phyloP scores from a whole-genome alignment of 2,113 vertebrate genomes.

The Pontoporia blainvillei region DNA sequence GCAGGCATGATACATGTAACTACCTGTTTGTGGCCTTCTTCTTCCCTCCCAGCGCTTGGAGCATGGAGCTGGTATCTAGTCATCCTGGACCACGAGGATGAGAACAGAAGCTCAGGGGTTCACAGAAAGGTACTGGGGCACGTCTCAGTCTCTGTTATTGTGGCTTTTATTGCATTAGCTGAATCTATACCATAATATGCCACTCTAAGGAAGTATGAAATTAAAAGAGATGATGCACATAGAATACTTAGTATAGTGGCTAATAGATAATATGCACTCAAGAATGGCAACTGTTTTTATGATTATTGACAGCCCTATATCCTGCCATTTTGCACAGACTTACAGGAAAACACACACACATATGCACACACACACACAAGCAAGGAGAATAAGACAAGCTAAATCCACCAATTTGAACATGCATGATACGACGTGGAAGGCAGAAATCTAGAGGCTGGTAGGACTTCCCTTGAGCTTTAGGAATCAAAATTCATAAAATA shows the following conservation, averaged over 20 bases:
- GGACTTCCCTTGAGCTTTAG: not conserved
- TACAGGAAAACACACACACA: not conserved
- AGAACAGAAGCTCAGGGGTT: not conserved
- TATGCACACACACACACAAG: not conserved
- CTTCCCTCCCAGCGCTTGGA: not conserved
- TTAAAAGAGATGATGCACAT: not conserved
- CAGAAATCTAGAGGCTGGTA: not conserved
- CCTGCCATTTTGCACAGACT: not conserved
- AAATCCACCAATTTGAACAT: not conserved
- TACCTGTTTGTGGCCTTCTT: not conserved
- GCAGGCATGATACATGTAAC: not conserved
- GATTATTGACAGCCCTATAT: not conserved
- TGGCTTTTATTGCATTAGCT: not conserved
- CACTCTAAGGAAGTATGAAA: not conserved
- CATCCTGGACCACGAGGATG: not conserved
- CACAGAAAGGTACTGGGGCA: not conserved
- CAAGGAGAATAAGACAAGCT: not conserved
- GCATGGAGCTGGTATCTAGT: not conserved
- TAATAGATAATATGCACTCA: not conserved
- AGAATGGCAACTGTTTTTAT: not conserved
- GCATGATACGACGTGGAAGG: not conserved
- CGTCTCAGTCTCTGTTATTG: not conserved
- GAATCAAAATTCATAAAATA: constrained; percentile 9
- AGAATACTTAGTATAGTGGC: not conserved
- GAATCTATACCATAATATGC: not conserved